Percentiles rank a stretch among this genome's conserved stretches.
Evolutionary conservation across 92 coral and sea anemone genomes (phyloP).

Genomic region (Epizoanthus fatuus): DNA sequence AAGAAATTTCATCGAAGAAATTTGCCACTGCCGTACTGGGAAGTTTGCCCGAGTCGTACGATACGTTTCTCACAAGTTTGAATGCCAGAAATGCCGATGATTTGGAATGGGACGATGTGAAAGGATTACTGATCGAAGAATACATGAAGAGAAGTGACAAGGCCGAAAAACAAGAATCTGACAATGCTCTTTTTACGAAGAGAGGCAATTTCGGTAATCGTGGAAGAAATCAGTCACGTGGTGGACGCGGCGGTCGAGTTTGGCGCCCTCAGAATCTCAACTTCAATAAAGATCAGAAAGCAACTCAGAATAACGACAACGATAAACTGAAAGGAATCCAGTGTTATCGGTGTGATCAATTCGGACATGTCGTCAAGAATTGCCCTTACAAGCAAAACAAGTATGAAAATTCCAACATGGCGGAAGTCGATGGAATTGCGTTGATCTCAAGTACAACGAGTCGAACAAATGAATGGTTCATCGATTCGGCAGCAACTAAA

Average conservation of each 20-base stretch:
- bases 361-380: constrained; percentile 53
- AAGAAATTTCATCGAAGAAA: constrained; percentile 71
- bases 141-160: constrained; percentile 56
- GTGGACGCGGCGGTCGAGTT: neutral
- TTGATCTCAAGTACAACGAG: constrained; percentile 57
- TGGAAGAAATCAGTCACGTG: neutral
- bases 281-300: neutral
- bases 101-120: constrained; percentile 67
- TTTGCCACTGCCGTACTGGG: constrained; percentile 75
- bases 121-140: constrained; percentile 65
- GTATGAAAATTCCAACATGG: constrained; percentile 66
- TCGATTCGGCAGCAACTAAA: constrained; percentile 82
- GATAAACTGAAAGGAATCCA: constrained; percentile 28
- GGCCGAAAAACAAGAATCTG: constrained; percentile 43
- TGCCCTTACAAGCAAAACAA: constrained; percentile 42
- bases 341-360: constrained; percentile 45
- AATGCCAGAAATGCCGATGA: constrained; percentile 71
- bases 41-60: constrained; percentile 75
- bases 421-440: constrained; percentile 68
- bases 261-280: constrained; percentile 3
- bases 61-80: constrained; percentile 71
- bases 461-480: constrained; percentile 66
- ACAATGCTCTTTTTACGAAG: constrained; percentile 34
- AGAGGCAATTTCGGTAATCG: neutral
- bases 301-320: constrained; percentile 10